Conservation (phyloP, 2,888 invertebrate genomes). For the Macrosiphum euphorbiae region DNA sequence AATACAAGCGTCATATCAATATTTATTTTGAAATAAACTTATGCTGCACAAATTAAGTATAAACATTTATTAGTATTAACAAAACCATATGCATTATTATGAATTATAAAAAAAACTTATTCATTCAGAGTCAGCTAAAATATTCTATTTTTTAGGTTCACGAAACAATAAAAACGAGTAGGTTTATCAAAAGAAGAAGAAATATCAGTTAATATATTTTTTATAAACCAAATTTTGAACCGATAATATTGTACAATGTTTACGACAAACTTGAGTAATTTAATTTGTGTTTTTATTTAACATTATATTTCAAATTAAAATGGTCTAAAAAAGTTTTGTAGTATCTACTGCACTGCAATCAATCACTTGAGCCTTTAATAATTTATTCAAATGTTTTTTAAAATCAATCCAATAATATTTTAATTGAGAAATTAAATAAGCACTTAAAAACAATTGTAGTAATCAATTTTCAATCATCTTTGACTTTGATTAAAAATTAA, state of each 20-base stretch:
- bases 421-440: background rate
- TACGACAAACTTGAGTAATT: background rate
- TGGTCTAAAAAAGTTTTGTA: background rate
- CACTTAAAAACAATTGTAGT: background rate
- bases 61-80: background rate
- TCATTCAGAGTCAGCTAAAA: conserved; percentile 15
- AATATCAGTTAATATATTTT: background rate
- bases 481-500: background rate
- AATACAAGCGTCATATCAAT: background rate
- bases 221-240: background rate
- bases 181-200: background rate
- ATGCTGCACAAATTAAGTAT: background rate
- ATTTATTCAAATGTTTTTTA: background rate
- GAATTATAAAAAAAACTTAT: conserved; percentile 7
- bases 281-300: background rate
- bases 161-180: background rate
- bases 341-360: background rate
- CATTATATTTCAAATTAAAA: background rate
- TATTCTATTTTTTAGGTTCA: background rate
- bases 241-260: background rate
- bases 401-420: background rate
- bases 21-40: background rate
- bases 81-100: background rate
- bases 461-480: background rate
- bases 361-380: background rate